Percentiles rank a stretch among this genome's conserved stretches.
Evolutionary conservation across 2,113 vertebrate genomes (phyloP).

Genomic region (Anguilla japonica): DNA sequence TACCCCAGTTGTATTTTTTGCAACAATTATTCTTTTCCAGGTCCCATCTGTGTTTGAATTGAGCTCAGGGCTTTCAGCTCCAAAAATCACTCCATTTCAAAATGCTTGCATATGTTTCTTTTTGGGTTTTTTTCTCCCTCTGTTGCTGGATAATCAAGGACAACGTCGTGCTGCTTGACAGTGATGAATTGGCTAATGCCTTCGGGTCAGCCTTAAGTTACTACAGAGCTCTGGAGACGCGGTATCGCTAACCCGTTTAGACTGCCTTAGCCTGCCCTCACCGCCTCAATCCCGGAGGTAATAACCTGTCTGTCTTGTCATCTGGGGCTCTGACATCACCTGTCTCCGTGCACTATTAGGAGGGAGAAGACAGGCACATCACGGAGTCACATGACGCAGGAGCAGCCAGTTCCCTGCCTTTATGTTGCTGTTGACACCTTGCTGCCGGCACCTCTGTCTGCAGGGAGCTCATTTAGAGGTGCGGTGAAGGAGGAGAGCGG

Average conservation of each 20-base stretch:
- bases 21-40: neutral
- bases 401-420: neutral
- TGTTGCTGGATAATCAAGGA: neutral
- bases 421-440: neutral
- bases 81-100: slow-evolving; percentile 5
- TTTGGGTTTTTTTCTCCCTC: neutral
- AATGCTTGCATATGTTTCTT: slow-evolving; percentile 1
- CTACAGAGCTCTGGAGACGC: neutral
- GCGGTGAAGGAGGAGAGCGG: neutral
- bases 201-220: neutral
- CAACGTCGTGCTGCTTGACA: neutral
- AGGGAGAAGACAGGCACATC: neutral
- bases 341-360: slow-evolving; percentile 13
- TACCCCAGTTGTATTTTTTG: neutral
- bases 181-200: slow-evolving; percentile 1
- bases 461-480: neutral
- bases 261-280: neutral
- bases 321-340: slow-evolving; percentile 28
- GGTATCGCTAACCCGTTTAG: neutral
- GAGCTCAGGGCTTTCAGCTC: neutral
- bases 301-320: slow-evolving; percentile 44
- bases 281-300: slow-evolving; percentile 35
- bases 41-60: neutral
- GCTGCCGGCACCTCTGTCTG: neutral
- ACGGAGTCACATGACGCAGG: neutral